A percentile compares a stretch with the other conserved stretches of the same genome.
phyloP scores from a whole-genome alignment of 2,113 vertebrate species.

The Corythoichthys intestinalis region DNA sequence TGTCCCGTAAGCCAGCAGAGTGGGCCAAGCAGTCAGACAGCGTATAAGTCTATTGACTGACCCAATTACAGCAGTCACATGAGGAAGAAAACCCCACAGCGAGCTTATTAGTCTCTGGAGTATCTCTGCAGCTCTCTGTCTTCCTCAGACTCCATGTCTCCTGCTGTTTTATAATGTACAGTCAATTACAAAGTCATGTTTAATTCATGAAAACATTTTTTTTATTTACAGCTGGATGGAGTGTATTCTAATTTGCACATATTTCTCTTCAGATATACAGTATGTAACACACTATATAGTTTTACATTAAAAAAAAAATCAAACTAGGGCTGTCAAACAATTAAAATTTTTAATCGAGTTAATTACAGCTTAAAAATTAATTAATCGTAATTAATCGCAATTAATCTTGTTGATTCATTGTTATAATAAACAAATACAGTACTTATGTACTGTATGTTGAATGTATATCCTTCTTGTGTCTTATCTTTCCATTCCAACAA shows the following conservation, averaged over 20 bases:
- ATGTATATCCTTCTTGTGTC: no score
- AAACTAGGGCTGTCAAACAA: no score
- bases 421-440: no score
- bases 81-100: conserved; percentile 46
- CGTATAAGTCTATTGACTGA: conserved; percentile 49
- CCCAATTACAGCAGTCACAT: conserved; percentile 59
- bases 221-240: not conserved
- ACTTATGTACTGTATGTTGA: no score
- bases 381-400: no score
- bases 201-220: conserved; percentile 45
- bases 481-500: no score
- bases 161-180: conserved; percentile 48
- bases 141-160: conserved; percentile 31
- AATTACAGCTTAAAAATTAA: no score
- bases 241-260: not conserved
- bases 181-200: conserved; percentile 48
- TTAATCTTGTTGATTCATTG: no score
- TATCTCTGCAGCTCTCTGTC: conserved; percentile 34
- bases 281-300: not conserved
- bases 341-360: no score
- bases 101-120: conserved; percentile 58
- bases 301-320: not conserved
- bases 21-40: conserved; percentile 26
- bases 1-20: not conserved
- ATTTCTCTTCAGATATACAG: not conserved